Percentiles rank a stretch among this genome's conserved stretches.
Conservation (phyloP, 1,140 invertebrate species). For the Ceratitis capitata region DNA sequence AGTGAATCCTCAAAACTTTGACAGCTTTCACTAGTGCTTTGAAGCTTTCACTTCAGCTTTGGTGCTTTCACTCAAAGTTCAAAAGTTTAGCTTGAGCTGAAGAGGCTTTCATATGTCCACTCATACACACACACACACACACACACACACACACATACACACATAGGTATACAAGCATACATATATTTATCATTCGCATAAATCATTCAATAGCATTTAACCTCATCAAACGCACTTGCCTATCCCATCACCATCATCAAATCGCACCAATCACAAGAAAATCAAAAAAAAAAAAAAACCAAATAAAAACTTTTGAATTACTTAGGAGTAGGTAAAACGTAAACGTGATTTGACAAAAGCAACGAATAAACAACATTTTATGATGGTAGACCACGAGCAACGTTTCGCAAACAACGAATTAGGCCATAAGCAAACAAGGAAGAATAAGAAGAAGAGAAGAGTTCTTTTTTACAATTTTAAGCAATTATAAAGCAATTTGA, state of each 20-base stretch:
- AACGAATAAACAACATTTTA: conserved; percentile 52
- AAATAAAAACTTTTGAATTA: not conserved
- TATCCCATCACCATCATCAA: not conserved
- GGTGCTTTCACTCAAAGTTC: no score
- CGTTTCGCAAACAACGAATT: conserved; percentile 71
- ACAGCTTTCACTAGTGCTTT: no score
- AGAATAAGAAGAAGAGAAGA: conserved; percentile 65
- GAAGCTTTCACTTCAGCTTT: no score
- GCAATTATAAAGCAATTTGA: conserved; percentile 22
- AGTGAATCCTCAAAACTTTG: no score
- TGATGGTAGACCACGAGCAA: conserved; percentile 64
- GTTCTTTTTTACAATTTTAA: conserved; percentile 39
- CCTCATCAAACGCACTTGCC: not conserved
- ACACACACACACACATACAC: not conserved
- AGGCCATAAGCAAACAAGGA: conserved; percentile 61
- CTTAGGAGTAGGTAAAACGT: conserved; percentile 45
- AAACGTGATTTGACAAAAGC: conserved; percentile 57
- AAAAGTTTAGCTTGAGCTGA: no score
- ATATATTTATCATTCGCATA: no score
- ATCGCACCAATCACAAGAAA: not conserved
- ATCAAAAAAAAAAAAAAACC: not conserved
- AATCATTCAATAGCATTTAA: not conserved
- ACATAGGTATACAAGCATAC: no score
- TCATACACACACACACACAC: not conserved
- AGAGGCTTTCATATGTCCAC: no score